Conservation (phyloP, 2,888 invertebrate species). For the Leptopilina syphax region DNA sequence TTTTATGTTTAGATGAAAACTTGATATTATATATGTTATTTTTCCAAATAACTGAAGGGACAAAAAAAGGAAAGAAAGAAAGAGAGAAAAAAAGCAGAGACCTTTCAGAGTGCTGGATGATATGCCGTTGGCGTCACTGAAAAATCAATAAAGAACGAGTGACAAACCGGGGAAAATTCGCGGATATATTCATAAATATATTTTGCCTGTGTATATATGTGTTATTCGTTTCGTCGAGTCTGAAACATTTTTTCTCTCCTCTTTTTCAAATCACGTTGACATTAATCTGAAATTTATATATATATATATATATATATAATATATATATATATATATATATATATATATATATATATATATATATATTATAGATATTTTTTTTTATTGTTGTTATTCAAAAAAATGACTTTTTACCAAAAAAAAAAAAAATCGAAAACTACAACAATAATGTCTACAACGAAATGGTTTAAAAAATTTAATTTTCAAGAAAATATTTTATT, state of each 20-base stretch:
- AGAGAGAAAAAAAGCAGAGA: no score
- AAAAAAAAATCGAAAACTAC: no score
- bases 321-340: no score
- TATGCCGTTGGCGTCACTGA: constrained; percentile 44
- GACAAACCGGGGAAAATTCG: constrained; percentile 50
- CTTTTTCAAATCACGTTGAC: neutral
- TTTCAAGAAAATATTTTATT: no score
- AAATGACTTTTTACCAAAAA: no score
- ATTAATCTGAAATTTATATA: no score
- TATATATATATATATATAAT: no score
- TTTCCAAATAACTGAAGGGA: constrained; percentile 15
- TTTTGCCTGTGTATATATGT: neutral
- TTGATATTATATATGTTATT: constrained; percentile 11
- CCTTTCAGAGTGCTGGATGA: constrained; percentile 34
- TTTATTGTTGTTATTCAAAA: no score
- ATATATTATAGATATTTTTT: no score
- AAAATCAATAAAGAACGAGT: constrained; percentile 53
- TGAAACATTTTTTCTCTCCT: constrained; percentile 4
- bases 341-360: no score
- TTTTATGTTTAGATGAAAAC: constrained; percentile 19
- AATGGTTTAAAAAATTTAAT: no score
- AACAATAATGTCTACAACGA: no score
- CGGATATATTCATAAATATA: constrained; percentile 5
- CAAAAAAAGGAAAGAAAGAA: neutral
- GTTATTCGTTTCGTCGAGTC: constrained; percentile 3